Evolutionary conservation across 2,888 invertebrate genomes (phyloP).

Genomic region (Phytoseiulus persimilis): DNA sequence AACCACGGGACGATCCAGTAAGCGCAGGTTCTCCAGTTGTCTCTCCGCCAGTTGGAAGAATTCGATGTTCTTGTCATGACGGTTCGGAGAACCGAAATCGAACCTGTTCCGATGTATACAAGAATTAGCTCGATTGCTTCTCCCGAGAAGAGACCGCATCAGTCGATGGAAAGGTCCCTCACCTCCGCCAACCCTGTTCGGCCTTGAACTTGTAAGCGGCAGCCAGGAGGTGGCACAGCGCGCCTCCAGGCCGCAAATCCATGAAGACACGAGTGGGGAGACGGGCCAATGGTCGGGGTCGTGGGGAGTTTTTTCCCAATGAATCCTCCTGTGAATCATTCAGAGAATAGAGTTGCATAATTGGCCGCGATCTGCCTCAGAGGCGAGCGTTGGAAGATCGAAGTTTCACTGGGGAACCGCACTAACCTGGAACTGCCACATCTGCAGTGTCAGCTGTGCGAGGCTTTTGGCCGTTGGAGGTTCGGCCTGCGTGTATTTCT

Average conservation of each 20-base stretch:
- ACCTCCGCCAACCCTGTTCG: constrained; percentile 78
- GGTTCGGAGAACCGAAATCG: constrained; percentile 68
- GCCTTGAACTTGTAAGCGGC: constrained; percentile 90
- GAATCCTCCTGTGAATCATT: constrained; percentile 65
- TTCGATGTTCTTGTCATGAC: constrained; percentile 82
- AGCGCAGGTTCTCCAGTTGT: not conserved
- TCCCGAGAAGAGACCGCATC: not conserved
- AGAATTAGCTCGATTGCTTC: no score
- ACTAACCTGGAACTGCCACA: constrained; percentile 69
- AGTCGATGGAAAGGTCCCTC: not conserved
- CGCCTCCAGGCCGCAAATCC: constrained; percentile 88
- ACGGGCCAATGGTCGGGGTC: constrained; percentile 62
- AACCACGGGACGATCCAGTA: constrained; percentile 1
- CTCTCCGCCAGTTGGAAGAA: constrained; percentile 58
- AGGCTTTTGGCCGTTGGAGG: constrained; percentile 87
- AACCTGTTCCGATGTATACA: constrained; percentile 40
- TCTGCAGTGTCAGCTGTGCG: constrained; percentile 71
- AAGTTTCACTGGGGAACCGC: constrained; percentile 53
- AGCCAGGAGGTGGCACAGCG: constrained; percentile 81
- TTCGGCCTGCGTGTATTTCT: constrained; percentile 74
- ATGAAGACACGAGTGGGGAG: constrained; percentile 78
- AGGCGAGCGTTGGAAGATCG: not conserved
- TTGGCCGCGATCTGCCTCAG: not conserved
- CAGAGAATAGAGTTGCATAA: not conserved
- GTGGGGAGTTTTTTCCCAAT: constrained; percentile 73